phyloP scores from a whole-genome alignment of 2,888 invertebrate species.

The Clistopyga incitator region DNA sequence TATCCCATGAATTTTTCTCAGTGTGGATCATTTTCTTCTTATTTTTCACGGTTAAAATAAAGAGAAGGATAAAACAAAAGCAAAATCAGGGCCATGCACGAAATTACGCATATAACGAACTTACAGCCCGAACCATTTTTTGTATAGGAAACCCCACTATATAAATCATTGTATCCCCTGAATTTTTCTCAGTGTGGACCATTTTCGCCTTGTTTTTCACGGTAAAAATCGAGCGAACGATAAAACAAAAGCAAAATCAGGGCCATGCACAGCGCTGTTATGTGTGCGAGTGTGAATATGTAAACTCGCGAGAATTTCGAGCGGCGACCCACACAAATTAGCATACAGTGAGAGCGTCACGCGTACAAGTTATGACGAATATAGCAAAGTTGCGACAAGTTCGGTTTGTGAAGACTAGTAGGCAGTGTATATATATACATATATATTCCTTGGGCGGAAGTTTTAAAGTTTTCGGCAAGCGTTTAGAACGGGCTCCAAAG shows the following conservation, averaged over 20 bases:
- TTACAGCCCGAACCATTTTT: no score
- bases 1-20: no score
- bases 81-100: no score
- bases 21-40: no score
- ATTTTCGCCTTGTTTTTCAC: slow-evolving; percentile 48
- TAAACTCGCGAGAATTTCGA: slow-evolving; percentile 14
- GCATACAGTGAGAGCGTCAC: slow-evolving; percentile 15
- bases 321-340: slow-evolving; percentile 36
- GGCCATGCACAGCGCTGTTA: slow-evolving; percentile 6
- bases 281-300: slow-evolving; percentile 10
- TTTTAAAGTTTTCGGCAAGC: slow-evolving; percentile 27
- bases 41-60: no score
- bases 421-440: not conserved
- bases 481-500: not conserved
- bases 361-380: slow-evolving; percentile 35
- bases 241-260: slow-evolving; percentile 20
- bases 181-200: slow-evolving; percentile 11
- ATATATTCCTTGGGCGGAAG: not conserved
- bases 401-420: slow-evolving; percentile 9
- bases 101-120: no score
- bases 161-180: no score
- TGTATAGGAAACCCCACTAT: no score
- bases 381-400: slow-evolving; percentile 36
- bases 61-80: no score
- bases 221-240: not conserved